Base-by-base conservation (phyloP, 1,140 invertebrate species). In the Hyles vespertilio region DNA sequence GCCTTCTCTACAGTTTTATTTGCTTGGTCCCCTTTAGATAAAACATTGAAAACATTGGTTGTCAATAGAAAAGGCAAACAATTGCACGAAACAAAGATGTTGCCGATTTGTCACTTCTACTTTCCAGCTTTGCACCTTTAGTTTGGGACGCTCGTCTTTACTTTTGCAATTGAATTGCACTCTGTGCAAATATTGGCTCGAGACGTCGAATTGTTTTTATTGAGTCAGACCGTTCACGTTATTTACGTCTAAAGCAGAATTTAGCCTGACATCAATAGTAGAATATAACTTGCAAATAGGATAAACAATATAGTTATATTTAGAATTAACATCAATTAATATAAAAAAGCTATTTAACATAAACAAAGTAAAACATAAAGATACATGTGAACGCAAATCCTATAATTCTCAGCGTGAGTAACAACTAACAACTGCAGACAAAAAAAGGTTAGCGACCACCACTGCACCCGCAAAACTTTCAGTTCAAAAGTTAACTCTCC, bases 1-100 rank as follows among this genome's bases (percentile, higher is more conserved):
- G 59, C 67, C 69, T 72, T 72, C 64, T 69, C 53, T 64, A 51
- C 57, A 55, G 53, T 71, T 56, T 56, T 83, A 70, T 84, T 87
- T 84, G 69, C 68, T 63, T 66, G 69, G 69, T 74, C 74, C 80
- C 79, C 75, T 82, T 72, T 74, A 75, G 74, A 69, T 61, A 69
- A 72, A 74, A 73, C 67, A 81, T 77, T 76, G 79, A 71, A 71
- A 74, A 72, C 67, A 79, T 77, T 76, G 77, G 70, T 74, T 79
- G 80, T 84, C 80, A 84, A 87, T 79, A 84, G 64, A 77, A 63
- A 75, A 66, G 63, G 70, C 63, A 86, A 84, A 82, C 69, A 79
- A 54, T 59, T 63, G 59, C 61, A 67, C 67, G 61, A 71, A 81
- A 77, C 65, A 69, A 68, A 60, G 70, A 75, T 63, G 71, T 59